These are phyloP conservation scores for Proterorhinus semilunaris DNA, from an alignment of 2,113 vertebrate species.

Conservation along the genomic window DNA sequence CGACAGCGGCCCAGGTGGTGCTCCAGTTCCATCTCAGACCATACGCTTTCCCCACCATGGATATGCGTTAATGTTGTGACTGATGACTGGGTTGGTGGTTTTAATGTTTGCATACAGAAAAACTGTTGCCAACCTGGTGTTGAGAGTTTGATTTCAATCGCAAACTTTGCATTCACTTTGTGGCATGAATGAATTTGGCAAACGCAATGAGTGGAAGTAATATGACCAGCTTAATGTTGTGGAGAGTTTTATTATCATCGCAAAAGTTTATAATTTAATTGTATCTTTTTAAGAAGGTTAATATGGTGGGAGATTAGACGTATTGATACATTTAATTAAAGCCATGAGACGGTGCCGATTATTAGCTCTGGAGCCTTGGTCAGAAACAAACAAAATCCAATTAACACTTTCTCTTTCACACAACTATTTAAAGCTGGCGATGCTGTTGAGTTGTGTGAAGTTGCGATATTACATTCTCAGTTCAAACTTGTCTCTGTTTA, in stretches of 20 bases:
- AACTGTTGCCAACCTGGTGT: no score
- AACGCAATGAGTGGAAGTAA: background rate
- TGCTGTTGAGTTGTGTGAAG: constrained; percentile 32
- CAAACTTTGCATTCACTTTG: background rate
- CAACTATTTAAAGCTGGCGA: constrained; percentile 16
- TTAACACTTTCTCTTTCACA: constrained; percentile 37
- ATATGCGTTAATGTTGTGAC: no score
- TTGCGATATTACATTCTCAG: constrained; percentile 35
- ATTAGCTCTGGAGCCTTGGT: background rate
- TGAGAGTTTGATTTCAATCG: no score
- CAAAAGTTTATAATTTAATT: background rate
- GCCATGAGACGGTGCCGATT: background rate
- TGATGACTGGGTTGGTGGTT: no score
- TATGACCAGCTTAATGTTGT: background rate
- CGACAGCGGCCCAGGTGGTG: no score
- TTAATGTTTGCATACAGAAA: no score
- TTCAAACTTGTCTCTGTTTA: constrained; percentile 24
- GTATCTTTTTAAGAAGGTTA: background rate
- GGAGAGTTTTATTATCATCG: background rate
- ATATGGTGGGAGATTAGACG: background rate
- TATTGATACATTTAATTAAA: background rate
- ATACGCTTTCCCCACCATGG: no score
- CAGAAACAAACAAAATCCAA: constrained; percentile 25
- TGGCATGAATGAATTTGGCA: background rate
- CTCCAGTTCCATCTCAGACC: no score